phyloP scores from a whole-genome alignment of 2,888 invertebrate genomes.

The Drosophila nr. fundita region DNA sequence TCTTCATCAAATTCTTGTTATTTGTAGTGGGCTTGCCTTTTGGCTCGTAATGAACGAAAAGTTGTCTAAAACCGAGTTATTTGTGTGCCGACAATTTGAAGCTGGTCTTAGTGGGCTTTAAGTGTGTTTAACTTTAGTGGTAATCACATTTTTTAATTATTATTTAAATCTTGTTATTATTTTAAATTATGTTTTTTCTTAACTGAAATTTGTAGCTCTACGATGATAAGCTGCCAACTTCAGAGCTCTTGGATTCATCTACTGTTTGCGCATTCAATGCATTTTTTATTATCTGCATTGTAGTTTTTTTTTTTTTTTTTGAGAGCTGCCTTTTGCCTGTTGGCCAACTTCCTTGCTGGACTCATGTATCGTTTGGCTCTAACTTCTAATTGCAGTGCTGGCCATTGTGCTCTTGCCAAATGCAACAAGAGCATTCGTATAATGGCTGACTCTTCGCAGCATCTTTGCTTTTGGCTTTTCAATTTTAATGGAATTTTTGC shows the following conservation, averaged over 20 bases:
- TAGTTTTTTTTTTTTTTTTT: conserved; percentile 10
- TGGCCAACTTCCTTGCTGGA: background rate
- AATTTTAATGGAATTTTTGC: conserved; percentile 63
- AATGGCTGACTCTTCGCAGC: conserved; percentile 18
- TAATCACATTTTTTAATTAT: too few species aligned
- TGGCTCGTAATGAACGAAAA: conserved; percentile 57
- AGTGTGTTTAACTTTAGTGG: background rate
- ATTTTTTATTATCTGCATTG: conserved; percentile 64
- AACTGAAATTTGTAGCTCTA: conserved; percentile 35
- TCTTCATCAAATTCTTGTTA: conserved; percentile 10
- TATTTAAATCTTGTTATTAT: background rate
- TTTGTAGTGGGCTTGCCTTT: conserved; percentile 19
- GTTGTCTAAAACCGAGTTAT: conserved; percentile 39
- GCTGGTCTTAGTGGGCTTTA: background rate
- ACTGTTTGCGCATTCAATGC: conserved; percentile 48
- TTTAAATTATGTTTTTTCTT: background rate
- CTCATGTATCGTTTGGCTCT: conserved; percentile 37
- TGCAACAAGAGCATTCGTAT: conserved; percentile 17
- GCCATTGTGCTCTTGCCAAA: conserved; percentile 47
- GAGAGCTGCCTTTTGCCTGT: background rate
- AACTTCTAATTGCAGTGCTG: conserved; percentile 66
- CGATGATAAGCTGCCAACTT: conserved; percentile 27
- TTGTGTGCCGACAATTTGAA: conserved; percentile 20
- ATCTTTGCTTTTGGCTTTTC: conserved; percentile 50
- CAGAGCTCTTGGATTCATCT: conserved; percentile 8